Conservation (phyloP, 2,888 invertebrate species). For the Caenorhabditis zanzibari region DNA sequence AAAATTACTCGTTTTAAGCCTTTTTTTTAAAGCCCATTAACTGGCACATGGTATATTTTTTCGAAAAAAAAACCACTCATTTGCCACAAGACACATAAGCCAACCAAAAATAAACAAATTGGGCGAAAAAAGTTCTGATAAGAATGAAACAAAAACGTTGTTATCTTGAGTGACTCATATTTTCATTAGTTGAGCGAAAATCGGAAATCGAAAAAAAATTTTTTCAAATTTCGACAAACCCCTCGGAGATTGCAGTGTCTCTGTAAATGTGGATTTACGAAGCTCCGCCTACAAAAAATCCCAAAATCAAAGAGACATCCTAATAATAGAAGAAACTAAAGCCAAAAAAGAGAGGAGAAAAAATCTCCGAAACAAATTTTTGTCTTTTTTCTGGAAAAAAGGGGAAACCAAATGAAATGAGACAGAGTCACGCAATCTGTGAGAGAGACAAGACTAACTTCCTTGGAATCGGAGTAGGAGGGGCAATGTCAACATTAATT, state of each 20-base stretch:
- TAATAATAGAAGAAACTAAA: background rate
- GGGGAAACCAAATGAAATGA: conserved; percentile 17
- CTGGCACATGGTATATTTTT: too few relatives aligned
- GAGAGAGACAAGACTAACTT: background rate
- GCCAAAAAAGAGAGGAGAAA: background rate
- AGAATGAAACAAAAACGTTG: background rate
- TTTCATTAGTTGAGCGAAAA: background rate
- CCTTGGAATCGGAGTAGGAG: background rate
- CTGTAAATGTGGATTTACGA: too few relatives aligned
- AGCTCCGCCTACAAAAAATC: too few relatives aligned
- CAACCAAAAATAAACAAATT: too few relatives aligned
- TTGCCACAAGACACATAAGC: too few relatives aligned
- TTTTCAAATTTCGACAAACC: too few relatives aligned
- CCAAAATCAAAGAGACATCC: background rate
- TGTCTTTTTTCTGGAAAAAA: conserved; percentile 4
- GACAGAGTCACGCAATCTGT: conserved; percentile 25
- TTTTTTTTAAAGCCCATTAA: too few relatives aligned
- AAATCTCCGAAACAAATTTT: conserved; percentile 1
- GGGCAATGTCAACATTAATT: conserved; percentile 6
- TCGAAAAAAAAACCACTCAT: too few relatives aligned
- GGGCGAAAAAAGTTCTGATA: too few relatives aligned
- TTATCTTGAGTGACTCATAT: conserved; percentile 19
- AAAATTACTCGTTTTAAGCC: too few relatives aligned
- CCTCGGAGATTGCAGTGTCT: too few relatives aligned
- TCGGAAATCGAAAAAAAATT: background rate